phyloP scores from a whole-genome alignment of 1,140 invertebrate genomes.

The Hermetia illucens region DNA sequence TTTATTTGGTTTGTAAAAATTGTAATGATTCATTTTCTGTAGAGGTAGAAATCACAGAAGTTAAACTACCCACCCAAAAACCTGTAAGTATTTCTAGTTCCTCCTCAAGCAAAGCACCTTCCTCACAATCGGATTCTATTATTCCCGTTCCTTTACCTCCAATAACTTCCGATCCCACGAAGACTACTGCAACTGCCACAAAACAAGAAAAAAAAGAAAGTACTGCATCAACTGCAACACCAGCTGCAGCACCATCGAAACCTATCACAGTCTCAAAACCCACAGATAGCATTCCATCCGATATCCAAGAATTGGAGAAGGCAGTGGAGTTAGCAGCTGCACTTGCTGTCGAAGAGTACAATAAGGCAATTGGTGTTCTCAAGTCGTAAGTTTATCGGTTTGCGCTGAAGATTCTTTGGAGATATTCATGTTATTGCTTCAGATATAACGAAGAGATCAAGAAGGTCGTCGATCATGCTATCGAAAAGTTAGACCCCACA shows the following conservation, averaged over 20 bases:
- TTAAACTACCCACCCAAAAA: constrained; percentile 5
- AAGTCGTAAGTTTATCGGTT: constrained; percentile 15
- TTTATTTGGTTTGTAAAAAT: no score
- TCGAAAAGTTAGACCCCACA: constrained; percentile 35
- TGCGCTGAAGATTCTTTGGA: background rate
- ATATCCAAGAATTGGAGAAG: constrained; percentile 37
- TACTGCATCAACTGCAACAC: background rate
- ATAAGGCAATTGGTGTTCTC: constrained; percentile 36
- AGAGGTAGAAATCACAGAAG: constrained; percentile 7
- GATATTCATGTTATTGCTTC: background rate
- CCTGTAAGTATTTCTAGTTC: constrained; percentile 5
- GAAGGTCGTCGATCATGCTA: constrained; percentile 39
- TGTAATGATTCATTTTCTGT: no score
- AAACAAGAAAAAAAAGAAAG: background rate
- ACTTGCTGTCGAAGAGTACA: constrained; percentile 40
- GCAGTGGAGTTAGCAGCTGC: constrained; percentile 35
- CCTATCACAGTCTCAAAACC: constrained; percentile 5
- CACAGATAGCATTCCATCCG: constrained; percentile 13
- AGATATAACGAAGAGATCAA: constrained; percentile 46
- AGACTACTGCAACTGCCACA: no score
- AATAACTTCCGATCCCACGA: no score
- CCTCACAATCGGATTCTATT: no score
- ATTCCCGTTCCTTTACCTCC: no score
- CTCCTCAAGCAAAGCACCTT: no score
- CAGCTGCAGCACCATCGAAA: background rate